phyloP scores from a whole-genome alignment of 2,113 vertebrate species.

The Formicarius rufipectus region DNA sequence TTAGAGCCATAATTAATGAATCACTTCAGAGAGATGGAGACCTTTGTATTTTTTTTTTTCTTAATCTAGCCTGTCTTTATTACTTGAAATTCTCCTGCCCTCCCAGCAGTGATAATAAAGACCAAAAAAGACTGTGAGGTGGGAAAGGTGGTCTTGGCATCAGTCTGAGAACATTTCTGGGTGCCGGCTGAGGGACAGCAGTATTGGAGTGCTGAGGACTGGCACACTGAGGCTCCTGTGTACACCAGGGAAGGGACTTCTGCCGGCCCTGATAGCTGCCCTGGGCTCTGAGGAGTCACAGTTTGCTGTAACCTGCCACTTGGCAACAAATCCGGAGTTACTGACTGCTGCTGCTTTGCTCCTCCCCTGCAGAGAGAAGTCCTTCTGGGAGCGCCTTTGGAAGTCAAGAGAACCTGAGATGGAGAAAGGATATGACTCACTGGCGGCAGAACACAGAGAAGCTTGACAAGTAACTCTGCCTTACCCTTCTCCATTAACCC shows the following conservation, averaged over 20 bases:
- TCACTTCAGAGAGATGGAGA: not conserved
- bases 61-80: not conserved
- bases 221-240: not conserved
- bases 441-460: slow-evolving; percentile 98
- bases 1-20: not conserved
- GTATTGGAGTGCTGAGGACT: not conserved
- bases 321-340: not conserved
- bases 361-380: slow-evolving; percentile 86
- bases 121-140: not conserved
- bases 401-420: slow-evolving; percentile 95
- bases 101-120: not conserved
- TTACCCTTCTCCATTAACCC: not conserved
- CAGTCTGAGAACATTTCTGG: not conserved
- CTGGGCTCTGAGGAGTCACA: not conserved
- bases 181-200: not conserved
- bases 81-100: not conserved
- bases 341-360: not conserved
- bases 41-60: not conserved
- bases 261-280: not conserved
- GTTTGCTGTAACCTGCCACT: not conserved
- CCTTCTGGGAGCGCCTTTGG: slow-evolving; percentile 97
- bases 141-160: not conserved
- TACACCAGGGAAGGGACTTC: not conserved
- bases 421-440: slow-evolving; percentile 99
- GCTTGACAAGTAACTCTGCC: slow-evolving; percentile 91